Percentiles rank a stretch among this genome's conserved stretches.
Evolutionary conservation across 2,113 vertebrate species (phyloP).

Genomic region (Potamarius usumacintae): DNA sequence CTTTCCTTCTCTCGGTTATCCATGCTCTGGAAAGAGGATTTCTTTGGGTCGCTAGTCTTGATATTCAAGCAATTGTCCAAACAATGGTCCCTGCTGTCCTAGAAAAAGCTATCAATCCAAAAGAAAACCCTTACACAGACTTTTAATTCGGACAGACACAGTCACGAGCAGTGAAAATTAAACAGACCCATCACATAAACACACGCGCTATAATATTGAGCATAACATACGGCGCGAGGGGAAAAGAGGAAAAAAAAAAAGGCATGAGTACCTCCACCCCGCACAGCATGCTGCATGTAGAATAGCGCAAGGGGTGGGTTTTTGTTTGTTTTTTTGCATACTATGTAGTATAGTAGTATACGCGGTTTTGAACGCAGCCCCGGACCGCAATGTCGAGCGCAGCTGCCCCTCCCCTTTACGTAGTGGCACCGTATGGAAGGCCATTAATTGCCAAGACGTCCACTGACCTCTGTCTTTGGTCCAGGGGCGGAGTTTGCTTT

Average conservation of each 20-base stretch:
- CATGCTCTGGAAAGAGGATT: constrained; percentile 55
- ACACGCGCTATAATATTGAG: background rate
- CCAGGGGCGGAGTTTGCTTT: too few relatives aligned
- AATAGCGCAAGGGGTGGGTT: background rate
- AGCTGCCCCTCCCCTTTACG: background rate
- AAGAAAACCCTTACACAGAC: background rate
- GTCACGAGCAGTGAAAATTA: too few relatives aligned
- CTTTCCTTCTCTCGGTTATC: constrained; percentile 64
- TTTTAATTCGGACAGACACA: background rate
- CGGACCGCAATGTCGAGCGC: background rate
- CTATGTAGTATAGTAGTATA: background rate
- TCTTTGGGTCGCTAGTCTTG: background rate
- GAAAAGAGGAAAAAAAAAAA: background rate
- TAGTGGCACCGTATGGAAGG: background rate
- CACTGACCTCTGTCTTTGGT: background rate
- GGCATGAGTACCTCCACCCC: too few relatives aligned
- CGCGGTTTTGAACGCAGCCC: background rate
- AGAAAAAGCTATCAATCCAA: background rate
- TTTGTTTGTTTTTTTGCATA: background rate
- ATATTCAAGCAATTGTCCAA: constrained; percentile 15
- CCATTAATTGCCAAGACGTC: background rate
- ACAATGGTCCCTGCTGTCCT: background rate
- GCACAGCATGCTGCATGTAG: background rate
- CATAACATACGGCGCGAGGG: background rate
- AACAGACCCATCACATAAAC: background rate